Evolutionary conservation across 2,888 invertebrate species (phyloP).

Genomic region (Polyommatus icarus): DNA sequence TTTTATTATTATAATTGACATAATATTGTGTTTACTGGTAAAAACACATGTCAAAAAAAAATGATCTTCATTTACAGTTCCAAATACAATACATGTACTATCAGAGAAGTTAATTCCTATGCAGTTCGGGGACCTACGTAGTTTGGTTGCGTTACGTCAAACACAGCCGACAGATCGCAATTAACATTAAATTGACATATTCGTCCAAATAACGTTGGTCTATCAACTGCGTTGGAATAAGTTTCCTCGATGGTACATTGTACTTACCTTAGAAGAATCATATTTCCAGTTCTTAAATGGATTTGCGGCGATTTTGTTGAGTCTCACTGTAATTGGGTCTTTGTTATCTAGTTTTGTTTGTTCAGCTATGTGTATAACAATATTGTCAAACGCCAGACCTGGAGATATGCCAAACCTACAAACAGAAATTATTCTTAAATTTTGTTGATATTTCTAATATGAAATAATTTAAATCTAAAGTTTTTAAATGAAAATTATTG

Average conservation of each 20-base stretch:
- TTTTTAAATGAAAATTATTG: neutral
- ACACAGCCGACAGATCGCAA: too few relatives aligned
- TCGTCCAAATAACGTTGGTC: too few relatives aligned
- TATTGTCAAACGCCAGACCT: conserved; percentile 89
- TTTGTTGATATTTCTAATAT: too few relatives aligned
- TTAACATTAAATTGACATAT: neutral
- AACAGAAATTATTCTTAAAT: neutral
- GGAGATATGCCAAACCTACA: conserved; percentile 87
- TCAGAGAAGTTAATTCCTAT: too few relatives aligned
- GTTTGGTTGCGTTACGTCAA: too few relatives aligned
- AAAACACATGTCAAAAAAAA: too few relatives aligned
- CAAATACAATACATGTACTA: neutral
- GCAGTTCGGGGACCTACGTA: too few relatives aligned
- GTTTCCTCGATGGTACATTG: neutral
- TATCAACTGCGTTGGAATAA: too few relatives aligned
- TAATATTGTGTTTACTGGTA: too few relatives aligned
- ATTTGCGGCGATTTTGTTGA: conserved; percentile 82
- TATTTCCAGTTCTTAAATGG: conserved; percentile 78
- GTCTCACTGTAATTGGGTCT: conserved; percentile 81
- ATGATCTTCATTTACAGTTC: neutral
- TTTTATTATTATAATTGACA: too few relatives aligned
- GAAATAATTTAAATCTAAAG: neutral
- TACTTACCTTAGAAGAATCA: conserved; percentile 59
- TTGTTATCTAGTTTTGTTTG: conserved; percentile 85
- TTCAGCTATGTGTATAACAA: conserved; percentile 88